Base-by-base conservation (phyloP, 2,797 vertebrate species). In the Thalassophryne amazonica region DNA sequence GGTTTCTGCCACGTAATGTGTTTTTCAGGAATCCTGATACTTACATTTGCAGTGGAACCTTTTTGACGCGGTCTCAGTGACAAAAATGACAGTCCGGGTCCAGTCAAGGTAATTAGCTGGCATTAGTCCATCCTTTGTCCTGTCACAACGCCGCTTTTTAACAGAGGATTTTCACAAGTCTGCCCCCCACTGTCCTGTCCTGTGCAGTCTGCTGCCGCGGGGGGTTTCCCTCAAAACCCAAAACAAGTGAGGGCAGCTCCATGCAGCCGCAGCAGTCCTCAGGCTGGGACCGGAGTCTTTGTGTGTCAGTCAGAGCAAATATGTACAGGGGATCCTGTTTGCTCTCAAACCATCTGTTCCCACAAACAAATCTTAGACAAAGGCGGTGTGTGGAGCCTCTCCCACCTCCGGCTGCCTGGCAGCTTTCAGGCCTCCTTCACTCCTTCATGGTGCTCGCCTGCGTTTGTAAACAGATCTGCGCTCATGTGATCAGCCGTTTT, bases 381-480 rank as follows among this genome's bases (percentile, higher is more conserved):
- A 86, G 76, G 50, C 60, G 8, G 40, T 43, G 52, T 51, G 14
- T 58, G 80, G 61, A 82, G 60, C 48, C 64, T 71, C 62, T 70
- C 54, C 60, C 76, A 77, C 79, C 76, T 87, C 78, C 86, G 81
- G 78, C 79, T 85, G 83, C 68, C 75, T 78, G 75, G 68, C 73
- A 82, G 69, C 53, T 70, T 78, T 79, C 72, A 55, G 77, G 80
- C 65, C 65, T 62, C 66, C 50, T 48, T 76, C 78, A 66, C 6
- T 85, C 82, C 76, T 63, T 59, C 58, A 77, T 69, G 81, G 67
- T 76, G 76, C 65, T 67, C 66, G 41, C 70, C 78, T 73, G 70
- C 88, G 91, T 92, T 92, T 92, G 91, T 92, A 92, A 92, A 92
- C 91, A 92, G 88, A 91, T 90, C 88, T 81, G 33, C 78, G 89